phyloP scores from a whole-genome alignment of 2,888 invertebrate species.

The Phortica okadai region DNA sequence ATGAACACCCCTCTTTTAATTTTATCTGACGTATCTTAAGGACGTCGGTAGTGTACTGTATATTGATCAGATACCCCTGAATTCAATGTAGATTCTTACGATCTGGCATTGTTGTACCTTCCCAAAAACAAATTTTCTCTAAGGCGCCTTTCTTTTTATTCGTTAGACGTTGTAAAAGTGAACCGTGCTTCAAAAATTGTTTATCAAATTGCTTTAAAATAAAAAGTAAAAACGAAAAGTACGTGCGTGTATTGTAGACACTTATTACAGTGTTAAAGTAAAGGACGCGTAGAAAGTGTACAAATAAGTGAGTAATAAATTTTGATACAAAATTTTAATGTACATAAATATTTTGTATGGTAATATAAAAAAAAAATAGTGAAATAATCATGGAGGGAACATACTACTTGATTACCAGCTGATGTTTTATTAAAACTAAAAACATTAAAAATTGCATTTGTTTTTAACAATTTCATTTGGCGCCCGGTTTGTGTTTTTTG shows the following conservation, averaged over 20 bases:
- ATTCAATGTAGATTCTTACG: not conserved
- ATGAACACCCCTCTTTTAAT: no score
- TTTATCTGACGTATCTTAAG: no score
- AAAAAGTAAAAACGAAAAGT: not conserved
- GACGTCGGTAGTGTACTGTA: no score
- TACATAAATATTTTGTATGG: no score
- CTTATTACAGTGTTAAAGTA: not conserved
- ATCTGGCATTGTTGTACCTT: not conserved
- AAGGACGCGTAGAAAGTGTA: no score
- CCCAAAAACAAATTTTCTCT: not conserved
- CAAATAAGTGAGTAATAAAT: no score
- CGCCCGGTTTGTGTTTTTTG: conserved; percentile 12
- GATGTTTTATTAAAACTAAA: not conserved
- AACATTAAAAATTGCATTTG: not conserved
- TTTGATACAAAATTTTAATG: no score
- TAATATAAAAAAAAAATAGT: no score
- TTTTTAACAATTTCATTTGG: conserved; percentile 5
- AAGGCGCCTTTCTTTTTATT: conserved; percentile 18
- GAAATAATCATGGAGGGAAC: no score
- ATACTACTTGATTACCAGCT: no score
- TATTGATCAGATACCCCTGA: not conserved
- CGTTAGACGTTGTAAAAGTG: conserved; percentile 12
- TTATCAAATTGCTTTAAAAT: no score
- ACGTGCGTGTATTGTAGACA: not conserved
- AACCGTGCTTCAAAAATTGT: not conserved